Evolutionary conservation across 2,888 invertebrate species (phyloP), one percentile per base, ranked within the genome.

Genomic region (Caenorhabditis sp.): DNA sequence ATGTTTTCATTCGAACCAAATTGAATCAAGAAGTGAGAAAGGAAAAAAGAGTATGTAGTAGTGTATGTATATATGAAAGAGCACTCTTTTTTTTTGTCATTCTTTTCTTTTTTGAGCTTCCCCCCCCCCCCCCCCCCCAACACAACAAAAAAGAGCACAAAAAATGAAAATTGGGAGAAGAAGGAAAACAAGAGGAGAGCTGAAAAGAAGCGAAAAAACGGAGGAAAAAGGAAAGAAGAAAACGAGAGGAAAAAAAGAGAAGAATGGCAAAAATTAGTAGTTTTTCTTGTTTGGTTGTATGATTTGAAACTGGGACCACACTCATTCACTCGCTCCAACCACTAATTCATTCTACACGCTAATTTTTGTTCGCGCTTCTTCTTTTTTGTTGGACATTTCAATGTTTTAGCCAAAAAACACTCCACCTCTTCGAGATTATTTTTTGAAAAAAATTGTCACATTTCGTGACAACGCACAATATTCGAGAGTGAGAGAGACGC

Each of bases 1-100:
- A 10, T 43, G 6, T 43, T 43, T 53, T 54, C 8, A 3, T 27
- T 27, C n/a, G n/a, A n/a, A 31, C 10, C 4, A 31, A 58, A 58
- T 27, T 36, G 58, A 58, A n/a, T 58, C 24, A 58, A 36, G 23
- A 58, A 36, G 31, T 43, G 43, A 36, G 31, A 58, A 58, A 8
- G 31, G 61, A 26, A 65, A 67, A 14, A 69, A 61, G 23, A 69
- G 69, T 43, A 58, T 73, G 12, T 66, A 66, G 31, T 31, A 31
- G 31, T 31, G 43, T 17, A 43, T 43, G 43, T 17, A 43, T 43
- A 17, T 17, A 43, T 43, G 43, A 43, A 43, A 43, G 17, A 43
- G 43, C 43, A 43, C 43, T 43, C 43, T 43, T 43, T 43, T 43
- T 43, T 43, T 31, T 31, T 10, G n/a, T n/a, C n/a, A n/a, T n/a